Base-by-base conservation (phyloP, 1,140 invertebrate species). In the Metopolophium dirhodum region DNA sequence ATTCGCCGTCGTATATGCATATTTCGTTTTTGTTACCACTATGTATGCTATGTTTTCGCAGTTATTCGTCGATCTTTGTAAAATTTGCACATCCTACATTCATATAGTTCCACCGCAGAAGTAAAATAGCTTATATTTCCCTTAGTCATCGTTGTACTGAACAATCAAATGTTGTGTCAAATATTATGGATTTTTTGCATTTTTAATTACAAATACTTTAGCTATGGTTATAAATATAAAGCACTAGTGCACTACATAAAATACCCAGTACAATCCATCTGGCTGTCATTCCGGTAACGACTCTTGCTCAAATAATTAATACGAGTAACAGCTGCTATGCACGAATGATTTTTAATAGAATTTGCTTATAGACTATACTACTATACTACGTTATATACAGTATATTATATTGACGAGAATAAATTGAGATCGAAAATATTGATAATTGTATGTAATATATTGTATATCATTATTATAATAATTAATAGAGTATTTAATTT, bases 201-300 rank as follows among this genome's bases (percentile, higher is more conserved):
- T 88, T 88, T 88, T 88, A 88, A 54, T 51, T 49, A 49, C 47
- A 87, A 87, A 87, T 87, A 49, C 18, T 47, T 86, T 86, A 30
- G 41, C 11, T 47, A 47, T 86, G 45, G 26, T 47, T 86, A 37
- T 37, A 30, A 86, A 86, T 47, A n/a, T 68, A 45, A 47, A 86
- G 41, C 26, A 47, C 41, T 47, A 45, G 23, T 86, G 61, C 30
- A n/a, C 61, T 68, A 68, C 61, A 68, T 68, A 68, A 68, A 68
- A 68, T 68, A 68, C 51, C 51, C 22, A n/a, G 61, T n/a, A 68
- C 30, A n/a, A n/a, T 68, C 14, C 61, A 68, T 47, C 41, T 47
- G 47, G 85, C 41, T 45, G 85, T 86, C 22, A n/a, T 47, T 6
- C 85, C 85, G 45, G 41, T 47, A 47, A 86, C 45, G 14, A 47